These are phyloP conservation scores for Drosophila sturtevanti DNA, from an alignment of 1,140 invertebrate species.

Conservation along the genomic window DNA sequence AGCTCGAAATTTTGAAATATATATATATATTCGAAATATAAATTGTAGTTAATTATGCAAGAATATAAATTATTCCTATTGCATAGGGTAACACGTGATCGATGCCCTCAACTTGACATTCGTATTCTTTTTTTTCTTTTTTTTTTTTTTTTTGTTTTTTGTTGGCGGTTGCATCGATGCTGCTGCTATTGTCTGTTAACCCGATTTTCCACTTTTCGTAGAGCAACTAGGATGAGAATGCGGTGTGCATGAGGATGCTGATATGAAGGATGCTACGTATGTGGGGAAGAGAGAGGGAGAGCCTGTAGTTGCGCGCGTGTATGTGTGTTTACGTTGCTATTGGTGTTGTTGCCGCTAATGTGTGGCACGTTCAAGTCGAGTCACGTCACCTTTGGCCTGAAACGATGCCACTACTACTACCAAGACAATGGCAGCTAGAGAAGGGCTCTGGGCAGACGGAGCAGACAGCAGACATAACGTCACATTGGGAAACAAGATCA, in stretches of 20 bases:
- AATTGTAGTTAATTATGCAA: too few species aligned
- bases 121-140: not conserved
- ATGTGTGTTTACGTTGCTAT: conserved; percentile 26
- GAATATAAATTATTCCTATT: not conserved
- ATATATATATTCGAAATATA: too few species aligned
- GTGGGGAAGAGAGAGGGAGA: not conserved
- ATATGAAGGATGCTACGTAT: not conserved
- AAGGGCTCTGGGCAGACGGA: not conserved
- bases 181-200: conserved; percentile 53
- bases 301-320: not conserved
- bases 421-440: conserved; percentile 16
- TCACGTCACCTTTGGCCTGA: conserved; percentile 51
- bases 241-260: not conserved
- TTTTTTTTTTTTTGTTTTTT: not conserved
- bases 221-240: conserved; percentile 31
- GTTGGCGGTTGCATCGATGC: not conserved
- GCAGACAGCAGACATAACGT: not conserved
- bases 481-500: conserved; percentile 55
- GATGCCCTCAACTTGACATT: not conserved
- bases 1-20: too few species aligned
- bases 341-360: conserved; percentile 49
- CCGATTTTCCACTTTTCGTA: conserved; percentile 59
- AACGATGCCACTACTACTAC: not conserved
- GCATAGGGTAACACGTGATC: not conserved
- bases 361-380: conserved; percentile 53